Percentiles rank a stretch among this genome's conserved stretches.
Evolutionary conservation across 2,113 vertebrate species (phyloP).

Genomic region (Trematocara marginatum): DNA sequence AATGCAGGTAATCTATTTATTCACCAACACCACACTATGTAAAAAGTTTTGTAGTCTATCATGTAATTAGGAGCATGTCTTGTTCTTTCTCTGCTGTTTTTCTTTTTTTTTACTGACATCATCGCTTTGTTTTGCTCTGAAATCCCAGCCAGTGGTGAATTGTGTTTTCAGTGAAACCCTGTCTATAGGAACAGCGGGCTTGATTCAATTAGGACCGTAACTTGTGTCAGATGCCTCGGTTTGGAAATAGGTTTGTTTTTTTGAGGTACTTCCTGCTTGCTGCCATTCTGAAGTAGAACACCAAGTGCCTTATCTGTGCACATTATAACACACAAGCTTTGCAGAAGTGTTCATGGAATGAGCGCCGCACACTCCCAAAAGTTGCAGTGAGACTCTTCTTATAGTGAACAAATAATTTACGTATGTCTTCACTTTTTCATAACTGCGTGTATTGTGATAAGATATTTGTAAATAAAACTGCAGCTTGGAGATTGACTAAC

Average conservation of each 20-base stretch:
- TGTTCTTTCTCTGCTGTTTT: background rate
- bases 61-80: slow-evolving; percentile 27
- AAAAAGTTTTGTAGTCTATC: background rate
- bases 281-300: slow-evolving; percentile 13
- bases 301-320: background rate
- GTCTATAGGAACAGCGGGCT: slow-evolving; percentile 17
- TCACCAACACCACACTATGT: background rate
- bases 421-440: background rate
- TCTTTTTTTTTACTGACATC: slow-evolving; percentile 9
- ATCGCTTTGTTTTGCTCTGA: slow-evolving; percentile 38
- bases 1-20: background rate
- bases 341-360: background rate
- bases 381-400: background rate
- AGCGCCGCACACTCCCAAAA: background rate
- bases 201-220: slow-evolving; percentile 54
- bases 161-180: slow-evolving; percentile 22
- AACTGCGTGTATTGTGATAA: background rate
- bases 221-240: slow-evolving; percentile 52
- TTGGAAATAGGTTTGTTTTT: slow-evolving; percentile 35
- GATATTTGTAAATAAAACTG: background rate
- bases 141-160: slow-evolving; percentile 11
- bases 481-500: background rate
- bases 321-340: slow-evolving; percentile 27
- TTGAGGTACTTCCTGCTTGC: slow-evolving; percentile 36
- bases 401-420: background rate